A percentile compares a stretch with the other conserved stretches of the same genome.
Conservation (phyloP, 2,797 vertebrate genomes). For the Tachyglossus aculeatus region DNA sequence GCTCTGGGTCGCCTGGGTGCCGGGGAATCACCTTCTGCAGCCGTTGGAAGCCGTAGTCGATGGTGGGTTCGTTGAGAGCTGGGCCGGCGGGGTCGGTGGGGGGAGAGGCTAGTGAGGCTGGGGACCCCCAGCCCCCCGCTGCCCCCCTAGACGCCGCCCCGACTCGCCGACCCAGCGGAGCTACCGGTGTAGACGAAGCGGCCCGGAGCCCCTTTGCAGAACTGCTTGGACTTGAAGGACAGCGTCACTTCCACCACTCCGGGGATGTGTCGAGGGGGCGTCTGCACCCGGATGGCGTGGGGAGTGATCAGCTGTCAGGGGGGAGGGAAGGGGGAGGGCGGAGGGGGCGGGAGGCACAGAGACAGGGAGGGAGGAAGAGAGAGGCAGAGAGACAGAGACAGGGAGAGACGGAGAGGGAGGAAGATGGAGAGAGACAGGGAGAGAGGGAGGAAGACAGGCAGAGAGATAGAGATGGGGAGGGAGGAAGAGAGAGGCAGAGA, state of each 20-base stretch:
- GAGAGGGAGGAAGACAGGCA: too few species aligned
- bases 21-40: slow-evolving; percentile 94
- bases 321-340: slow-evolving; percentile 28
- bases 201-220: slow-evolving; percentile 94
- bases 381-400: too few species aligned
- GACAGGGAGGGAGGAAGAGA: slow-evolving; percentile 7
- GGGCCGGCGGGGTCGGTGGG: slow-evolving; percentile 16
- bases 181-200: slow-evolving; percentile 94
- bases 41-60: slow-evolving; percentile 96
- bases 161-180: background rate
- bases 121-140: background rate
- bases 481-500: too few species aligned
- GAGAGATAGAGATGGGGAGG: too few species aligned
- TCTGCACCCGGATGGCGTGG: slow-evolving; percentile 94
- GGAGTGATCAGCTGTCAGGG: slow-evolving; percentile 89
- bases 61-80: slow-evolving; percentile 94
- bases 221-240: slow-evolving; percentile 96
- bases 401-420: too few species aligned
- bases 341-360: slow-evolving; percentile 7
- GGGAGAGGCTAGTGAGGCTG: background rate
- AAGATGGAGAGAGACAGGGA: too few species aligned
- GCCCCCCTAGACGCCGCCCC: accelerated
- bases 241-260: slow-evolving; percentile 95
- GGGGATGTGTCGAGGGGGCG: slow-evolving; percentile 92
- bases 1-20: slow-evolving; percentile 92